phyloP scores from a whole-genome alignment of 1,140 invertebrate genomes.

The Pseudomyrmex cubaensis region DNA sequence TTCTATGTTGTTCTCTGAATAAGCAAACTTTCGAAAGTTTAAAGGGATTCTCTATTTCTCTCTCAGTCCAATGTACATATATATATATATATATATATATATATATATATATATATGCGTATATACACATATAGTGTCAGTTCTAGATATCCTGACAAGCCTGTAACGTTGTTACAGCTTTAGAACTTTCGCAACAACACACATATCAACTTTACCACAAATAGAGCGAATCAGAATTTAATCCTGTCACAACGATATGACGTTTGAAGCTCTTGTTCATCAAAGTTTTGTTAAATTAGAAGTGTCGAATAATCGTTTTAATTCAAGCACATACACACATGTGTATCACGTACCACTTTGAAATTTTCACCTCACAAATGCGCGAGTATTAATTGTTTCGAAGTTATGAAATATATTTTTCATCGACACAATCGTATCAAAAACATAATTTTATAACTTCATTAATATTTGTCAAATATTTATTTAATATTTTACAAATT shows the following conservation, averaged over 20 bases:
- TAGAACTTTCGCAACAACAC: slow-evolving; percentile 2
- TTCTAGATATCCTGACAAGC: background rate
- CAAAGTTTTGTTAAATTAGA: background rate
- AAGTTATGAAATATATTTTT: too few species aligned
- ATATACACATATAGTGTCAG: background rate
- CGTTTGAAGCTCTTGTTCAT: background rate
- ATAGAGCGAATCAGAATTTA: slow-evolving; percentile 18
- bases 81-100: too few species aligned
- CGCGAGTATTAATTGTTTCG: too few species aligned
- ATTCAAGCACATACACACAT: too few species aligned
- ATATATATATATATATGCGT: too few species aligned
- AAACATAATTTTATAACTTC: too few species aligned
- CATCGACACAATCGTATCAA: too few species aligned
- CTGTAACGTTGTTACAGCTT: slow-evolving; percentile 23
- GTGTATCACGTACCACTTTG: too few species aligned
- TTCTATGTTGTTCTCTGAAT: background rate
- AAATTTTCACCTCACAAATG: too few species aligned
- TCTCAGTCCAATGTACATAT: too few species aligned
- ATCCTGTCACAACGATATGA: background rate
- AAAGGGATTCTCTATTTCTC: slow-evolving; percentile 3
- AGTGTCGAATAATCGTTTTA: background rate
- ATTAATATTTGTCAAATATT: too few species aligned
- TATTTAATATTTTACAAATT: too few species aligned
- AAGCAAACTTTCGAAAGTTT: slow-evolving; percentile 20
- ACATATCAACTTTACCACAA: background rate